Conservation (phyloP, 2,113 vertebrate species). For the Clarias magur region DNA sequence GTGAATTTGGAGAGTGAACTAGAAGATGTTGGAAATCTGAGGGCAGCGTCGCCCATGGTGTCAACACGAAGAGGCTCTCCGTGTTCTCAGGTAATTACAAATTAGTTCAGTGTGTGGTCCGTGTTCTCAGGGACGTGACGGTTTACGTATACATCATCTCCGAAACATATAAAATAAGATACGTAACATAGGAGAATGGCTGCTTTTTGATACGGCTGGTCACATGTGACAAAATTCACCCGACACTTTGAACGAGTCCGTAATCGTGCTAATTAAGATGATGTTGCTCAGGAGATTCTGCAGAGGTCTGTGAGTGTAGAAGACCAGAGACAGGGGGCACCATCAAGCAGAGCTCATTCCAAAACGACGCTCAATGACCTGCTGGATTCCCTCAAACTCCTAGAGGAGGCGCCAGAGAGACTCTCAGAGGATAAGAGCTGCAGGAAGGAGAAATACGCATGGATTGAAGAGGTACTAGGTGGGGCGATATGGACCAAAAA, state of each 20-base stretch:
- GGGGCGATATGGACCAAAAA: too few species aligned
- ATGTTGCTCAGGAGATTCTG: conserved; percentile 65
- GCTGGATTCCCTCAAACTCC: conserved; percentile 84
- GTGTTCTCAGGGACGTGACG: too few species aligned
- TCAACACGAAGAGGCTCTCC: conserved; percentile 62
- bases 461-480: conserved; percentile 78
- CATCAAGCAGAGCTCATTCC: conserved; percentile 69
- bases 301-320: conserved; percentile 66
- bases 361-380: conserved; percentile 83
- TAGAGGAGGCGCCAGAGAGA: conserved; percentile 85
- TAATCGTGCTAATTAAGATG: not conserved
- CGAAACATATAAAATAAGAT: not conserved
- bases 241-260: not conserved
- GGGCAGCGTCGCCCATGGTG: conserved; percentile 59
- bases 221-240: not conserved
- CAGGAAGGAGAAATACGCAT: conserved; percentile 80
- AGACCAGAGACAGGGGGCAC: conserved; percentile 62
- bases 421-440: conserved; percentile 68
- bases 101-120: too few species aligned
- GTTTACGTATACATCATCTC: not conserved
- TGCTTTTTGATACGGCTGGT: not conserved
- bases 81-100: conserved; percentile 67
- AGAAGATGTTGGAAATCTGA: conserved; percentile 61
- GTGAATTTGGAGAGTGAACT: conserved; percentile 56
- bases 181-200: not conserved